phyloP scores from a whole-genome alignment of 2,113 vertebrate species.

The Leucosticte australis region DNA sequence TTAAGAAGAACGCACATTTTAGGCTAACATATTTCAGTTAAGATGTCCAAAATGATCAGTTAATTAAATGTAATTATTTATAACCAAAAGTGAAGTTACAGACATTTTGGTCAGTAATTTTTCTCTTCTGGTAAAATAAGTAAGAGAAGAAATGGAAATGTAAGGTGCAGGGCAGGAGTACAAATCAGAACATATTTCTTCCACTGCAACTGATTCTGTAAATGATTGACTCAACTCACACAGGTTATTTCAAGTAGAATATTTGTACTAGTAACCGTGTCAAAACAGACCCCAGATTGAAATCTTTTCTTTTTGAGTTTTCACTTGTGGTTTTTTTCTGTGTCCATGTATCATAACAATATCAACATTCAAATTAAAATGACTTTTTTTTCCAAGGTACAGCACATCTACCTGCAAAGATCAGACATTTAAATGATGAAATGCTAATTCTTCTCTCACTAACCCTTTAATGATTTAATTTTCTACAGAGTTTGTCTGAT shows the following conservation, averaged over 20 bases:
- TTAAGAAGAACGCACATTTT: neutral
- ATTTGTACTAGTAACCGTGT: conserved; percentile 7
- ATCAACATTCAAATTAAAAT: neutral
- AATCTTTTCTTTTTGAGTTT: neutral
- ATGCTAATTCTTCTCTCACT: neutral
- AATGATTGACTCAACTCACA: conserved; percentile 9
- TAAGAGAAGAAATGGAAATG: neutral
- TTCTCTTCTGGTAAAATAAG: neutral
- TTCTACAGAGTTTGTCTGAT: neutral
- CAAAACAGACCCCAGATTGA: conserved; percentile 28
- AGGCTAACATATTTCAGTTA: neutral
- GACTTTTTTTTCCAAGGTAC: neutral
- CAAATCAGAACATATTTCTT: neutral
- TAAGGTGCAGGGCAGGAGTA: neutral
- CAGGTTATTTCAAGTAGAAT: neutral
- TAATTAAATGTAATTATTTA: neutral
- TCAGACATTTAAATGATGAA: neutral
- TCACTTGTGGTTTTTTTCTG: neutral
- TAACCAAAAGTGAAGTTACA: neutral
- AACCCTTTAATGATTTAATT: neutral
- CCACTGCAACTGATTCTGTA: neutral
- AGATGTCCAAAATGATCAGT: neutral
- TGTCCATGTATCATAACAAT: neutral
- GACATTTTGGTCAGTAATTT: neutral
- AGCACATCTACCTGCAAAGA: neutral